phyloP scores from a whole-genome alignment of 2,888 invertebrate genomes.

The Rhyacophila evoluta region DNA sequence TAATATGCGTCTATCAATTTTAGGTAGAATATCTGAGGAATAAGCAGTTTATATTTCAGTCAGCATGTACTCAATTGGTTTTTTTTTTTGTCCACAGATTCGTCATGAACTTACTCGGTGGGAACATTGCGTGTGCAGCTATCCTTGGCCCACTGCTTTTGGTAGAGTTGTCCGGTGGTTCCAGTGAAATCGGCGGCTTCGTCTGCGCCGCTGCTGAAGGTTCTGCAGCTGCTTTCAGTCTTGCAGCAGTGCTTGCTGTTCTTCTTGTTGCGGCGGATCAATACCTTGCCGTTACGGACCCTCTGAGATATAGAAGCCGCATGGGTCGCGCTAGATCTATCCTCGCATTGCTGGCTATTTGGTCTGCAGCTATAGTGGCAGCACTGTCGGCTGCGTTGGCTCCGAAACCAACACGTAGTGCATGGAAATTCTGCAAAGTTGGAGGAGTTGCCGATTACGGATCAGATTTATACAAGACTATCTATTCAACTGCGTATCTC shows the following conservation, averaged over 20 bases:
- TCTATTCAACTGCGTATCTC: conserved; percentile 64
- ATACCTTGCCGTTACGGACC: conserved; percentile 69
- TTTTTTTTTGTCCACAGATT: conserved; percentile 61
- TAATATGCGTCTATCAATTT: too few relatives aligned
- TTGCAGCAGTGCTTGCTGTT: conserved; percentile 65
- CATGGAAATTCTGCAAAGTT: conserved; percentile 44
- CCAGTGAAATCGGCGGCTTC: conserved; percentile 67
- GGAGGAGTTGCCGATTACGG: background rate
- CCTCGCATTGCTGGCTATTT: conserved; percentile 40
- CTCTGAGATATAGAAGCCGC: conserved; percentile 59
- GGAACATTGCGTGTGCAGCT: conserved; percentile 66
- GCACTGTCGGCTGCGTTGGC: conserved; percentile 67
- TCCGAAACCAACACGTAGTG: conserved; percentile 60
- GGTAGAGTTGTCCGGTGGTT: conserved; percentile 66
- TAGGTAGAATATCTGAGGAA: too few relatives aligned
- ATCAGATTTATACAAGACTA: conserved; percentile 60
- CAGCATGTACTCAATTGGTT: too few relatives aligned
- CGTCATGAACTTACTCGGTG: conserved; percentile 68
- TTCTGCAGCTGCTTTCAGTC: conserved; percentile 66
- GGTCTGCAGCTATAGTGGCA: conserved; percentile 62
- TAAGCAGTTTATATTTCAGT: too few relatives aligned
- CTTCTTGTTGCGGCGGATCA: conserved; percentile 61
- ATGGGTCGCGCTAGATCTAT: conserved; percentile 43
- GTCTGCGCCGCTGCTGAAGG: conserved; percentile 72
- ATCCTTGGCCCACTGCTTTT: conserved; percentile 67